Evolutionary conservation across 2,113 vertebrate genomes (phyloP).

Genomic region (Struthio camelus): DNA sequence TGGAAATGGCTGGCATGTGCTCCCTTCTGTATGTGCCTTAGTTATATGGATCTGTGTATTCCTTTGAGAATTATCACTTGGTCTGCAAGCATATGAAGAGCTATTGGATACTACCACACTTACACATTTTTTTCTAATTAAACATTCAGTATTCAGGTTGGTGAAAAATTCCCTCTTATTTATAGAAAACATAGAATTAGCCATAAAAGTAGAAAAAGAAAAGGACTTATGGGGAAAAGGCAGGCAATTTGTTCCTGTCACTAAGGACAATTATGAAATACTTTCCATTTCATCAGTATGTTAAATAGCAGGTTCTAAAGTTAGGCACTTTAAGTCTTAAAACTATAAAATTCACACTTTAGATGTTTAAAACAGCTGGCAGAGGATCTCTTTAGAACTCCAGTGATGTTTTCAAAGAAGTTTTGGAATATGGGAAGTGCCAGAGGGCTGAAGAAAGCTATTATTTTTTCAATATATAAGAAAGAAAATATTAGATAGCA

Average conservation of each 20-base stretch:
- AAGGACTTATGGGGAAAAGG: not conserved
- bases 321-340: not conserved
- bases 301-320: not conserved
- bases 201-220: not conserved
- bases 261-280: not conserved
- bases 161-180: not conserved
- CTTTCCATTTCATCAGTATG: not conserved
- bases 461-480: not conserved
- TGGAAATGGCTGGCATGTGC: not conserved
- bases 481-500: not conserved
- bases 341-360: not conserved
- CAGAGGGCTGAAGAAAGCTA: not conserved
- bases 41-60: not conserved
- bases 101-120: rapidly evolving
- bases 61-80: not conserved
- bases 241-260: not conserved
- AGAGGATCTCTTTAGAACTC: not conserved
- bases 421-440: not conserved
- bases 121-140: not conserved
- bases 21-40: rapidly evolving
- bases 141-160: not conserved
- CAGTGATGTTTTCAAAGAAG: not conserved
- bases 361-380: not conserved
- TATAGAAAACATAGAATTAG: not conserved
- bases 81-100: not conserved